Percentiles rank a stretch among this genome's conserved stretches.
These are phyloP conservation scores for Siniperca obscura DNA, from an alignment of 2,797 vertebrate genomes.

Conservation along the genomic window DNA sequence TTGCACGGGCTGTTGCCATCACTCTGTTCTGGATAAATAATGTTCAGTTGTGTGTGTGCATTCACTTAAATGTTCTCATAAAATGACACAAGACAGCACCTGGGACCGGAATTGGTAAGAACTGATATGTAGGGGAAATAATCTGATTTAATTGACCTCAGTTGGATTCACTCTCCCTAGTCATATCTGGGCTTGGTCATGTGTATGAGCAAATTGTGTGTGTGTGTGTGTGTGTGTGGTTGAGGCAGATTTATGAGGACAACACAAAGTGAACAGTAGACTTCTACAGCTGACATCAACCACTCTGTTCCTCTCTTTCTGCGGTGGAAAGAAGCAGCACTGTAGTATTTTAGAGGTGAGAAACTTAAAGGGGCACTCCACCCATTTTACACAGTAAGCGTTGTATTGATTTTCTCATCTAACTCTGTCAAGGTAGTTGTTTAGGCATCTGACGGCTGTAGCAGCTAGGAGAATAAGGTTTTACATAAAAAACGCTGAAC, in stretches of 20 bases:
- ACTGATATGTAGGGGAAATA: slow-evolving; percentile 58
- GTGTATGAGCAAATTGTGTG: slow-evolving; percentile 23
- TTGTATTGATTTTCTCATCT: no score
- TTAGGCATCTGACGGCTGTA: background rate
- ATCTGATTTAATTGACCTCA: slow-evolving; percentile 54
- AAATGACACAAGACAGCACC: slow-evolving; percentile 46
- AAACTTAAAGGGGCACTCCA: background rate
- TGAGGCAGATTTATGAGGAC: slow-evolving; percentile 62
- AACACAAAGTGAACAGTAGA: slow-evolving; percentile 55
- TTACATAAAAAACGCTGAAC: background rate
- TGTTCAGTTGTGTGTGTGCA: slow-evolving; percentile 25
- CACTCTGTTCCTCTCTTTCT: background rate
- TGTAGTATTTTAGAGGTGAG: background rate
- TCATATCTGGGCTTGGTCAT: slow-evolving; percentile 23
- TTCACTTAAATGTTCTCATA: slow-evolving; percentile 35
- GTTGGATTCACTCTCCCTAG: slow-evolving; percentile 18
- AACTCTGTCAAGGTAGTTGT: no score
- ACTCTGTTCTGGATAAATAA: slow-evolving; percentile 13
- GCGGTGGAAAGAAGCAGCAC: background rate
- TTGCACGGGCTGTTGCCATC: slow-evolving; percentile 4
- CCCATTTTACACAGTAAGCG: background rate
- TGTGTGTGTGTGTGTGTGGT: slow-evolving; percentile 11
- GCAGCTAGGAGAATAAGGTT: background rate
- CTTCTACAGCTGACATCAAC: slow-evolving; percentile 34
- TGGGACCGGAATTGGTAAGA: slow-evolving; percentile 32